These are phyloP conservation scores for Pantherophis alleghaniensis DNA, from an alignment of 2,797 vertebrate genomes.

Conservation along the genomic window DNA sequence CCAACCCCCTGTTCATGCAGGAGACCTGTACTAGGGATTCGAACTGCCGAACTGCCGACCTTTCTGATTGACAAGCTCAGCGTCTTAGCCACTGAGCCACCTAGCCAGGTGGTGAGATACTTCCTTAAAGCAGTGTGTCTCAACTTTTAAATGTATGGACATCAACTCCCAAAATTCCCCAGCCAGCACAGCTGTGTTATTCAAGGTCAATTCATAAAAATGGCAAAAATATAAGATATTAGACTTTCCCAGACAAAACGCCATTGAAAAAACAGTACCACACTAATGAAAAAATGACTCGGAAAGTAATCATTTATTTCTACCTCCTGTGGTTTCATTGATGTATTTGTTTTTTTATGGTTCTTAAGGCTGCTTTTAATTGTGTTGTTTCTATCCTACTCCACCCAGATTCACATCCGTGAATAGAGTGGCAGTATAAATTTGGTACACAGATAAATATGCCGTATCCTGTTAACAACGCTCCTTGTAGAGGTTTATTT, in stretches of 20 bases:
- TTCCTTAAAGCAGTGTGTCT: neutral
- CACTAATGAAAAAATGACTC: neutral
- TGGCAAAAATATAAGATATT: neutral
- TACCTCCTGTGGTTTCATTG: neutral
- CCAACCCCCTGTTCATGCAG: no score
- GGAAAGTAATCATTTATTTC: neutral
- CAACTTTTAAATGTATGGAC: neutral
- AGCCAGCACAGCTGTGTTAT: neutral
- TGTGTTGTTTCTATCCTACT: neutral
- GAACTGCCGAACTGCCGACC: no score
- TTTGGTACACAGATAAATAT: neutral
- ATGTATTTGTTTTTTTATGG: neutral
- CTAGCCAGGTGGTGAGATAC: neutral
- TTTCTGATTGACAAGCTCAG: no score
- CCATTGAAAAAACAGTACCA: neutral
- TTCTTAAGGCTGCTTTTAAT: neutral
- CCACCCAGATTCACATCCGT: neutral
- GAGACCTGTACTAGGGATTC: no score
- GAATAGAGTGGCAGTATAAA: neutral
- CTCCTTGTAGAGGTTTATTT: neutral
- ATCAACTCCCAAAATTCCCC: neutral
- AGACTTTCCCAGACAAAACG: neutral
- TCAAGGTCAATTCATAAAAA: neutral
- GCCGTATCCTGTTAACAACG: neutral
- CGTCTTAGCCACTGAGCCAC: no score